Percentiles rank a stretch among this genome's conserved stretches.
phyloP scores from a whole-genome alignment of 1,140 invertebrate species.

The Gonioctena quinquepunctata region DNA sequence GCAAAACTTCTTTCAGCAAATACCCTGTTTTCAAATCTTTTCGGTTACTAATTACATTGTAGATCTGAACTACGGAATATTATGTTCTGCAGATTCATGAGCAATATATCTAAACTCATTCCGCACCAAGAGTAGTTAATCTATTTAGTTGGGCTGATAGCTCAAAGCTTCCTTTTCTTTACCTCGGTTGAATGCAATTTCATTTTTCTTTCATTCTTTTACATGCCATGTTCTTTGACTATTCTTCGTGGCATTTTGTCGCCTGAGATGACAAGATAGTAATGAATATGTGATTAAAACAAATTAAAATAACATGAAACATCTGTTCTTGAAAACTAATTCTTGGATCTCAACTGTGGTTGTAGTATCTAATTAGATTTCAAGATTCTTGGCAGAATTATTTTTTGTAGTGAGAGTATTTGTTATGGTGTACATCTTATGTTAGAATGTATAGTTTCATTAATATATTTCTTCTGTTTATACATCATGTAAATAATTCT shows the following conservation, averaged over 20 bases:
- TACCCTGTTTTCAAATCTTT: too few species aligned
- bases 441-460: slow-evolving; percentile 11
- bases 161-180: too few species aligned
- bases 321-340: background rate
- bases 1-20: too few species aligned
- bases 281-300: background rate
- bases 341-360: background rate
- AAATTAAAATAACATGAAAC: background rate
- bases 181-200: too few species aligned
- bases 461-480: slow-evolving; percentile 15
- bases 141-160: too few species aligned
- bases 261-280: background rate
- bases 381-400: background rate
- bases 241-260: background rate
- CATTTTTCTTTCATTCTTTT: too few species aligned
- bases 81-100: too few species aligned
- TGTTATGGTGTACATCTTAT: slow-evolving; percentile 8
- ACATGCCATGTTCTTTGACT: background rate
- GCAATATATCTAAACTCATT: too few species aligned
- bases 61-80: too few species aligned
- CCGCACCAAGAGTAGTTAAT: too few species aligned
- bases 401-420: background rate
- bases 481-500: background rate
- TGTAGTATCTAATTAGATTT: background rate
- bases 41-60: too few species aligned